A percentile compares a stretch with the other conserved stretches of the same genome.
Conservation (phyloP, 2,113 vertebrate species). For the Pelvicachromis taeniatus region DNA sequence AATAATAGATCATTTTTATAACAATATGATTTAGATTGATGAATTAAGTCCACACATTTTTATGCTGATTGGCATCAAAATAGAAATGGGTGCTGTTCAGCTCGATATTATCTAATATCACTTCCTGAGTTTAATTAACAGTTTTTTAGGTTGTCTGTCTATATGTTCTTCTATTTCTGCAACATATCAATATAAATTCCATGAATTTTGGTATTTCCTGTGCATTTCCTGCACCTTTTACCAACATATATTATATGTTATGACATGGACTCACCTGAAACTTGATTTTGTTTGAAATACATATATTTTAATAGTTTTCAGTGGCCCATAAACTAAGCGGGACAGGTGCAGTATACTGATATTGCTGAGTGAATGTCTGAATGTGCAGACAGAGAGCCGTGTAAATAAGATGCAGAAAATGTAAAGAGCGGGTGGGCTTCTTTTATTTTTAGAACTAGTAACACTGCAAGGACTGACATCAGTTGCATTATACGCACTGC, state of each 20-base stretch:
- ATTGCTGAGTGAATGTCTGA: not conserved
- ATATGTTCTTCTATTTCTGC: not conserved
- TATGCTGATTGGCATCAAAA: not conserved
- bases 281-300: not conserved
- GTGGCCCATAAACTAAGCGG: not conserved
- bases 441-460: not conserved
- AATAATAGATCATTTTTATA: not conserved
- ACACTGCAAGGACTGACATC: not conserved
- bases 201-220: too few species aligned
- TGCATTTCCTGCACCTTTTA: not conserved
- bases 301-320: not conserved
- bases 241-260: not conserved
- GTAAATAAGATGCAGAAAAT: not conserved
- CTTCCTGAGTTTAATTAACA: not conserved
- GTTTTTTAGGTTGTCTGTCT: not conserved
- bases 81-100: not conserved
- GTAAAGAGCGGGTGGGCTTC: not conserved
- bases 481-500: conserved; percentile 17
- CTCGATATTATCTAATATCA: not conserved
- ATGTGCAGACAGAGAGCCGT: not conserved
- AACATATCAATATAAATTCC: not conserved
- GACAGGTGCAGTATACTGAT: not conserved
- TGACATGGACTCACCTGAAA: not conserved
- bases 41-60: not conserved
- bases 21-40: not conserved